Conservation (phyloP, 2,797 vertebrate species). For the Sebastes melanostomus region DNA sequence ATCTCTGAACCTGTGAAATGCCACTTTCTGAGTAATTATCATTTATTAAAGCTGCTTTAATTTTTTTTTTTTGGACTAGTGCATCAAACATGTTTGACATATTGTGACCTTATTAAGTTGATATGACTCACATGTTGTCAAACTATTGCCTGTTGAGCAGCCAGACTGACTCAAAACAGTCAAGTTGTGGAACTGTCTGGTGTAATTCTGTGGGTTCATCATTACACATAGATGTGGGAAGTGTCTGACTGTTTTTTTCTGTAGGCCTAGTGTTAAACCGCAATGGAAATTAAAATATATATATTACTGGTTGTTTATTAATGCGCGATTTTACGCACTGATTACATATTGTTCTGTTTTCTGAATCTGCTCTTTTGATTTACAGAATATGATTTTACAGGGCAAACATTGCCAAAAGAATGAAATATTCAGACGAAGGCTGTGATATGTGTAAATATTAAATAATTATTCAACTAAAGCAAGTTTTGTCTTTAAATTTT, state of each 20-base stretch:
- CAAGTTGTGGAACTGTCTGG: background rate
- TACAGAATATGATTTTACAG: no score
- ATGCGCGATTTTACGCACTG: fast-evolving
- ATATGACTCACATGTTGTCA: background rate
- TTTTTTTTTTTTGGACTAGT: fast-evolving
- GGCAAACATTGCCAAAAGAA: no score
- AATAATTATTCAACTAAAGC: no score
- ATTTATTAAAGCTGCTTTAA: background rate
- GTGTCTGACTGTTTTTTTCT: no score
- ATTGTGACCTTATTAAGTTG: background rate
- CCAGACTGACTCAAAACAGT: background rate
- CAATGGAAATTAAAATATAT: no score
- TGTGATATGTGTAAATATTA: no score
- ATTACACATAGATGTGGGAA: background rate
- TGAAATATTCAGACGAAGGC: no score
- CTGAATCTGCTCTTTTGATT: no score
- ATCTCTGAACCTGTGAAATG: background rate
- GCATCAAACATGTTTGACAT: background rate
- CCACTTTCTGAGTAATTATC: background rate
- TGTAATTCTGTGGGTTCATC: background rate
- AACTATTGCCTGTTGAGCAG: background rate
- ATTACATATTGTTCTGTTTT: no score
- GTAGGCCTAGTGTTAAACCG: no score
- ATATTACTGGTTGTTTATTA: no score
- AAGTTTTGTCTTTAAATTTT: no score